Evolutionary conservation across 2,797 vertebrate genomes (phyloP).

Genomic region (Hyperoplus immaculatus): DNA sequence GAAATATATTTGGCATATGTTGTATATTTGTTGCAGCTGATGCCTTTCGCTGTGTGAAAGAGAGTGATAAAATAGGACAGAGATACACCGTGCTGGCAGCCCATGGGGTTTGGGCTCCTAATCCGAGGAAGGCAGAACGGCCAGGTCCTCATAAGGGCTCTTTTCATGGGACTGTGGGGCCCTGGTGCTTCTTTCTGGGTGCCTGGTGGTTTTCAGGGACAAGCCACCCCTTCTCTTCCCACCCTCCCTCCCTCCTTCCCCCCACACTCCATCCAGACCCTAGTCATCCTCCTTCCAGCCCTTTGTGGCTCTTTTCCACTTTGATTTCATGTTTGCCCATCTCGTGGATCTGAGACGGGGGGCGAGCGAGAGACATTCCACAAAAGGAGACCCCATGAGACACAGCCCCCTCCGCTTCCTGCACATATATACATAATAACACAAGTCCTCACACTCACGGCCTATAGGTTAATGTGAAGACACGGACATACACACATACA

Average conservation of each 20-base stretch:
- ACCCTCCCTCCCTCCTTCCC: conserved; percentile 26
- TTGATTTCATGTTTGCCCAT: conserved; percentile 87
- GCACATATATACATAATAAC: conserved; percentile 48
- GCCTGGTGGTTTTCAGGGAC: conserved; percentile 68
- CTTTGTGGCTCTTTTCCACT: conserved; percentile 86
- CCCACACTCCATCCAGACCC: conserved; percentile 63
- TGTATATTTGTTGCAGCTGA: conserved; percentile 13
- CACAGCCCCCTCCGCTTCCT: conserved; percentile 57
- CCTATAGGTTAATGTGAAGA: conserved; percentile 21
- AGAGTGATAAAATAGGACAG: conserved; percentile 72
- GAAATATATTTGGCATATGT: neutral
- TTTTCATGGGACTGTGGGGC: conserved; percentile 82
- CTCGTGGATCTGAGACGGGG: conserved; percentile 67
- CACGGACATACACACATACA: conserved; percentile 18
- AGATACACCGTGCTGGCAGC: conserved; percentile 71
- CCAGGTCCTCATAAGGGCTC: conserved; percentile 84
- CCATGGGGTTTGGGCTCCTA: conserved; percentile 73
- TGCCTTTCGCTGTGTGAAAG: conserved; percentile 49
- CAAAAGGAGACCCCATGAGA: conserved; percentile 63
- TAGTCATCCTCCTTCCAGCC: conserved; percentile 80
- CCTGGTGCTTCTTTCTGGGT: conserved; percentile 71
- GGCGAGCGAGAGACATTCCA: conserved; percentile 73
- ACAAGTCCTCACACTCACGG: conserved; percentile 17
- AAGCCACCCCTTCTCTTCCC: conserved; percentile 50
- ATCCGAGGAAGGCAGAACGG: conserved; percentile 81